Base-by-base conservation (phyloP, 2,797 vertebrate species). In the Iguana delicatissima region DNA sequence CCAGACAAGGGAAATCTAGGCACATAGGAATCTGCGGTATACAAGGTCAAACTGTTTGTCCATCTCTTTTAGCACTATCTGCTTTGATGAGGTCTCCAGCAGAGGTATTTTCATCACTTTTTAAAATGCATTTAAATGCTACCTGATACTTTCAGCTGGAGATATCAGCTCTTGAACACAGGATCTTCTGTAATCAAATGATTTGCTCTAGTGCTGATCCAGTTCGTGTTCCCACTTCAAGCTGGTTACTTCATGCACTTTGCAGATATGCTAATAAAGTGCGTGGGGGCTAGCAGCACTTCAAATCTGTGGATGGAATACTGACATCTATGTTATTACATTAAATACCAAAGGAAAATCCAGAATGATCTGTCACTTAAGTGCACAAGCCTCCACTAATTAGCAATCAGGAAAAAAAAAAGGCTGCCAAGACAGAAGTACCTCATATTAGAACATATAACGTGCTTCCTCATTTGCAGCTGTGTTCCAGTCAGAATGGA, bases 261-360 rank as follows among this genome's bases (percentile, higher is more conserved):
- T 81, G 20, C 69, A 87, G 55, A 52, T 42, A 9, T 86, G 35
- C 77, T 86, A 90, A 90, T 74, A 82, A 29, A 87, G 67, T 62
- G 84, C 20, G 29, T 55, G 32, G 50, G 64, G 69, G 24, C 24
- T 82, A 69, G 84, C 42, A 83, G 38, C 85, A 82, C 38, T 42
- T 82, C 69, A 22, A 55, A 14, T 81, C 84, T 73, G 64, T 62
- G 52, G 80, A 29, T 46, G 20, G 59, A 91, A 52, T 80, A 42
- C 59, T 50, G 80, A 50, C 74, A 55, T 83, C 81, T 72, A 24
- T 72, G 50, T 88, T 84, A 85, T 42, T 55, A 79, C 62, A 80
- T 57, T 79, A 84, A 46, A 26, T 5, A 13, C 0, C 0, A 46
- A 35, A 14, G 42, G 80, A 32, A 88, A 42, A 74, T 32, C 57